Evolutionary conservation across 37 sponge, comb jelly and placozoan species (phyloP).

Genomic region (Bolinopsis microptera): DNA sequence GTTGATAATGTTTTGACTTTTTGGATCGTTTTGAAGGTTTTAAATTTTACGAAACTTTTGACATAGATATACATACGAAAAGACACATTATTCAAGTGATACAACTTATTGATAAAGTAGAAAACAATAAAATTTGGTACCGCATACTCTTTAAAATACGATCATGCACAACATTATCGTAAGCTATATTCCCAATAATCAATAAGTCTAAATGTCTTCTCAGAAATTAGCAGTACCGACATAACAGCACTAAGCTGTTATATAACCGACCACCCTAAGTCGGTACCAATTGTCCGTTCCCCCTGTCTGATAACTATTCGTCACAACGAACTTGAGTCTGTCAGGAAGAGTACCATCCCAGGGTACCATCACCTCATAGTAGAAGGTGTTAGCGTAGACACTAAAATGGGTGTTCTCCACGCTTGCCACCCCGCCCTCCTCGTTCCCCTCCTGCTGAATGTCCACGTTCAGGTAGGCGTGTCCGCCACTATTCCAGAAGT

Average conservation of each 20-base stretch:
- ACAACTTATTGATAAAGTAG: no score
- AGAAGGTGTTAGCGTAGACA: neutral
- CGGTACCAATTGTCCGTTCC: neutral
- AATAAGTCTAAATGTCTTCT: no score
- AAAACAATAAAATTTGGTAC: no score
- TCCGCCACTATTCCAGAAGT: neutral
- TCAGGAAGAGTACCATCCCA: neutral
- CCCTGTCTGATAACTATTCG: neutral
- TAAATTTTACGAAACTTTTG: no score
- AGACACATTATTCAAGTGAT: no score
- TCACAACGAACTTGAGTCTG: neutral
- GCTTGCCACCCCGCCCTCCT: neutral
- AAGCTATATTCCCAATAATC: no score
- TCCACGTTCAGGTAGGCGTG: neutral
- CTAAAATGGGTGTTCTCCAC: neutral
- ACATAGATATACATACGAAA: no score
- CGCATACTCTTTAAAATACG: no score
- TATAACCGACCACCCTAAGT: neutral
- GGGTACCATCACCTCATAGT: neutral
- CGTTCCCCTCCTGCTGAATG: neutral
- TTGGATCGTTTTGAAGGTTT: no score
- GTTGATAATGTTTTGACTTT: no score
- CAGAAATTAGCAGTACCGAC: no score
- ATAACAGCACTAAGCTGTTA: neutral
- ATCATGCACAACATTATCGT: no score